Base-by-base conservation (phyloP, 2,888 invertebrate species). In the Cataglyphis albicans region DNA sequence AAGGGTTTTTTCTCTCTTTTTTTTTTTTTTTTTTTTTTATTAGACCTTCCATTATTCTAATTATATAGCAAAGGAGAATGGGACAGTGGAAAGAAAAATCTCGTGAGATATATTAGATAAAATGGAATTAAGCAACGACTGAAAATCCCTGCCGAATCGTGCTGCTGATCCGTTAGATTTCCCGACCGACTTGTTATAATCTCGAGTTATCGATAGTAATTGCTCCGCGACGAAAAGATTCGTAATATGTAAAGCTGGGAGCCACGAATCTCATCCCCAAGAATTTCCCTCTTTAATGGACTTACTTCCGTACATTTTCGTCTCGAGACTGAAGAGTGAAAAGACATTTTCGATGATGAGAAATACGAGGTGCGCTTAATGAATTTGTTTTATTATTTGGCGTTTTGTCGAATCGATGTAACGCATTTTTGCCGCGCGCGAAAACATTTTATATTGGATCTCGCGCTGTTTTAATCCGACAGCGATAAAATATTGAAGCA, bases 21-120 rank as follows among this genome's bases (percentile, higher is more conserved):
- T 21, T 21, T 21, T 21, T 21, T 21, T 52, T n/a, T n/a, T 7
- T 52, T 52, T 2, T 52, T 61, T 44, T 72, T 85, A 80, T 88
- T 86, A 87, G 82, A 86, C 68, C 89, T 76, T 86, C 86, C 89
- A 88, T 91, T 90, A 90, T 88, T 88, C 86, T 87, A 89, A 91
- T 91, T 90, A 88, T 80, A 74, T 65, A 59, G 70, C 65, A 32
- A 74, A 70, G 57, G 41, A 68, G 78, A 75, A 72, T 12, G 38
- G 15, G 12, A 41, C 38, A 52, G 25, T 44, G 67, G 10, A 2
- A n/a, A 52, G 48, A 78, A 81, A 75, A 61, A 75, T 12, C 55
- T 63, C 76, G 65, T 41, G 52, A 84, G 55, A 76, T 85, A 57
- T 78, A 82, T 81, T 74, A 83, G 35, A 67, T 67, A 25, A 67